Percentiles rank a stretch among this genome's conserved stretches.
Conservation (phyloP, 2,797 vertebrate species). For the Euphonia xanthogaster region DNA sequence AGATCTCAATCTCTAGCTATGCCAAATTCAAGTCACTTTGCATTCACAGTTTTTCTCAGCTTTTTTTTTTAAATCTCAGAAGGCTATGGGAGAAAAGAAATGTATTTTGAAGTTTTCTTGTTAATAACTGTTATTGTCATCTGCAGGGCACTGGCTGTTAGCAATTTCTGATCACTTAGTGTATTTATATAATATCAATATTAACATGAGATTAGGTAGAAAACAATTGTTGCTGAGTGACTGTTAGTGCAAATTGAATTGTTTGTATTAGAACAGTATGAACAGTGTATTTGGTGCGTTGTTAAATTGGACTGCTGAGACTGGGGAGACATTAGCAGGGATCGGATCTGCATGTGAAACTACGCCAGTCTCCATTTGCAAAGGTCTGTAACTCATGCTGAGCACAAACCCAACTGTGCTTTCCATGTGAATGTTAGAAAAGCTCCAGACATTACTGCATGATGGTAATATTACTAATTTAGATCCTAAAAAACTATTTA, state of each 20-base stretch:
- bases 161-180: neutral
- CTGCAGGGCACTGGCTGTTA: neutral
- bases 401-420: neutral
- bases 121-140: neutral
- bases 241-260: neutral
- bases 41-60: neutral
- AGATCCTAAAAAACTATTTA: neutral
- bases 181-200: neutral
- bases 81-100: neutral
- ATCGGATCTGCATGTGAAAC: neutral
- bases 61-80: neutral
- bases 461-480: neutral
- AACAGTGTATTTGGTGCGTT: neutral
- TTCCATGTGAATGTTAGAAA: neutral
- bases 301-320: neutral
- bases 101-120: neutral
- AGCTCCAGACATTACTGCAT: slow-evolving; percentile 3
- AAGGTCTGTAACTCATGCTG: neutral
- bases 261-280: neutral
- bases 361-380: neutral
- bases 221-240: neutral
- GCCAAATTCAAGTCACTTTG: neutral
- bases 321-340: neutral
- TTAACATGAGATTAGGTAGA: neutral
- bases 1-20: neutral